These are phyloP conservation scores for Echinometra lucunter DNA, from an alignment of 53 echinoderm and acorn worm genomes.

Conservation along the genomic window DNA sequence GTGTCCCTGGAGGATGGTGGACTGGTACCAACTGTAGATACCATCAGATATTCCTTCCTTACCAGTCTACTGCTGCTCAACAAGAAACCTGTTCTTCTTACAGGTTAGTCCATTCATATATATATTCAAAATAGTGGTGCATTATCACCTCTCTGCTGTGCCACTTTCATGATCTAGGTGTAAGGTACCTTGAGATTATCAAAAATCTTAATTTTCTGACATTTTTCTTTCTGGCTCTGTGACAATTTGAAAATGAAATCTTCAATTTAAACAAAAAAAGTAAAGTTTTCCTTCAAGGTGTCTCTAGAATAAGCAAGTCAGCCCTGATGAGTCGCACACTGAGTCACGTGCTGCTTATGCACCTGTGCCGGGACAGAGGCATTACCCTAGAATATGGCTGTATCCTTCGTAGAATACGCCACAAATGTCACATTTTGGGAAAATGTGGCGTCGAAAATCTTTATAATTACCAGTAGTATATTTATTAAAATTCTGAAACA, in stretches of 20 bases:
- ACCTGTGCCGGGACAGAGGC: constrained; percentile 77
- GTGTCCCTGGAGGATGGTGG: constrained; percentile 85
- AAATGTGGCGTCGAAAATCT: neutral
- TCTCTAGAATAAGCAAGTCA: constrained; percentile 82
- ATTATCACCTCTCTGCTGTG: too few species aligned
- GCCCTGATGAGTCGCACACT: constrained; percentile 81
- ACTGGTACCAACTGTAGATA: constrained; percentile 94
- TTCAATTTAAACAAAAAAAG: too few species aligned
- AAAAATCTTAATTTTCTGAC: too few species aligned
- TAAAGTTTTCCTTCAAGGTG: too few species aligned
- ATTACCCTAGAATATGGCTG: constrained; percentile 84
- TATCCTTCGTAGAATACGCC: constrained; percentile 34
- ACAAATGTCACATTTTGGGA: neutral
- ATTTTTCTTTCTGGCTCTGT: too few species aligned
- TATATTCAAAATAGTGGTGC: too few species aligned
- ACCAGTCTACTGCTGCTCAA: constrained; percentile 87
- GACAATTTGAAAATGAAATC: too few species aligned
- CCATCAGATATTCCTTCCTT: constrained; percentile 93
- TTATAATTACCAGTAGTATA: neutral
- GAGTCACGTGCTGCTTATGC: too few species aligned
- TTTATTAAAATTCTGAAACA: neutral
- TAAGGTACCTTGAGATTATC: too few species aligned
- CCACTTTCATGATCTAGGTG: too few species aligned
- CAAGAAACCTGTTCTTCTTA: constrained; percentile 92
- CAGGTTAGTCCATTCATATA: constrained; percentile 81